A percentile compares a stretch with the other conserved stretches of the same genome.
These are phyloP conservation scores for Mylabris sibirica DNA, from an alignment of 2,888 invertebrate species.

Conservation along the genomic window DNA sequence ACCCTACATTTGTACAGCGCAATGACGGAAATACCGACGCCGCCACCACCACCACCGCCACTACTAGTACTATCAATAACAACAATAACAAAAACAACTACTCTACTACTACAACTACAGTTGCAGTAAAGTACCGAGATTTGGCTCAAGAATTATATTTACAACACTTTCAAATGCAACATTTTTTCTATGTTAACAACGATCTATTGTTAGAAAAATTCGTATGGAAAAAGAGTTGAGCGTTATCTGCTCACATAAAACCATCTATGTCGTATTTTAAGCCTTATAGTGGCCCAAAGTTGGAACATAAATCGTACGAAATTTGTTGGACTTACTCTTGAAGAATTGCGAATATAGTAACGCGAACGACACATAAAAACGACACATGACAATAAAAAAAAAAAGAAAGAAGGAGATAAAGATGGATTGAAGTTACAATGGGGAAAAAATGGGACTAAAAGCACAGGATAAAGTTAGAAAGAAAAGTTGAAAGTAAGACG, in stretches of 20 bases:
- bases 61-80: background rate
- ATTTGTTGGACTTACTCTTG: constrained; percentile 38
- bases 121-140: background rate
- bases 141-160: background rate
- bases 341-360: constrained; percentile 41
- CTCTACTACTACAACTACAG: background rate
- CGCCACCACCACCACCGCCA: background rate
- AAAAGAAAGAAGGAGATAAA: background rate
- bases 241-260: background rate
- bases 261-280: constrained; percentile 22
- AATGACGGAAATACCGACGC: constrained; percentile 47
- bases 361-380: constrained; percentile 47
- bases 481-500: constrained; percentile 34
- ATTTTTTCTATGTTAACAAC: background rate
- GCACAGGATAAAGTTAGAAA: constrained; percentile 35
- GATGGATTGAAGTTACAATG: background rate
- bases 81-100: background rate
- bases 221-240: constrained; percentile 9
- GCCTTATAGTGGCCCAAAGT: constrained; percentile 30
- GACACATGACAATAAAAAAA: constrained; percentile 36
- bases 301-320: constrained; percentile 32
- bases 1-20: constrained; percentile 48
- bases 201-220: background rate
- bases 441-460: constrained; percentile 34
- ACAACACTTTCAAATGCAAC: background rate